phyloP scores from a whole-genome alignment of 1,140 invertebrate species.

The Lepidurus apus region DNA sequence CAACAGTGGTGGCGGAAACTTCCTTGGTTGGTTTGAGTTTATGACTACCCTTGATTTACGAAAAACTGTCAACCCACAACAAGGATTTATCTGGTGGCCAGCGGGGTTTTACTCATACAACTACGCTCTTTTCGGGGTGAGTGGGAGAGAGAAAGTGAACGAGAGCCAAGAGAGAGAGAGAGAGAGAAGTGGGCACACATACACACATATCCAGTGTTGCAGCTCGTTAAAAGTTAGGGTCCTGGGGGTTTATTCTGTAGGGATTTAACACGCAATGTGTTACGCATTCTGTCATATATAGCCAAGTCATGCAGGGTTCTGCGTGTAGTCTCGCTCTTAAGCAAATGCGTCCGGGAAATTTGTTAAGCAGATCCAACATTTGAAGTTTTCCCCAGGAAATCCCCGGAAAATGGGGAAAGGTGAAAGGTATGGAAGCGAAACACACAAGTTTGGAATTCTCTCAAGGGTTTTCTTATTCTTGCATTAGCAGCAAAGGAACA shows the following conservation, averaged over 20 bases:
- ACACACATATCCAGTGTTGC: not conserved
- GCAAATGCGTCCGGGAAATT: no score
- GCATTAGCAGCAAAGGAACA: no score
- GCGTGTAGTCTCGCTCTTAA: no score
- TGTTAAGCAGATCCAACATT: no score
- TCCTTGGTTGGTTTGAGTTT: not conserved
- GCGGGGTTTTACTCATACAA: not conserved
- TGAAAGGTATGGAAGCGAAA: no score
- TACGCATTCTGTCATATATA: not conserved
- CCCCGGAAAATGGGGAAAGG: no score
- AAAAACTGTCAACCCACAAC: not conserved
- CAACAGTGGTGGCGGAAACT: no score
- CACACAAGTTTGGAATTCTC: no score
- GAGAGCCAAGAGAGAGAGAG: not conserved
- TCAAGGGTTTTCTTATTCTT: no score
- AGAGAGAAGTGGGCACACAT: not conserved
- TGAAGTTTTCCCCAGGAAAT: no score
- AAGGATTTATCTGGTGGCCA: not conserved
- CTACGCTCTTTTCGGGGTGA: not conserved
- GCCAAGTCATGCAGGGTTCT: no score
- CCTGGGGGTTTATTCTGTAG: not conserved
- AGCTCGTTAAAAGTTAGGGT: not conserved
- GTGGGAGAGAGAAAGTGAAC: not conserved
- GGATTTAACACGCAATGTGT: constrained; percentile 1
- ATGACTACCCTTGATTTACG: not conserved